Conservation (phyloP, 1,140 invertebrate species). For the Trichonephila clavata region DNA sequence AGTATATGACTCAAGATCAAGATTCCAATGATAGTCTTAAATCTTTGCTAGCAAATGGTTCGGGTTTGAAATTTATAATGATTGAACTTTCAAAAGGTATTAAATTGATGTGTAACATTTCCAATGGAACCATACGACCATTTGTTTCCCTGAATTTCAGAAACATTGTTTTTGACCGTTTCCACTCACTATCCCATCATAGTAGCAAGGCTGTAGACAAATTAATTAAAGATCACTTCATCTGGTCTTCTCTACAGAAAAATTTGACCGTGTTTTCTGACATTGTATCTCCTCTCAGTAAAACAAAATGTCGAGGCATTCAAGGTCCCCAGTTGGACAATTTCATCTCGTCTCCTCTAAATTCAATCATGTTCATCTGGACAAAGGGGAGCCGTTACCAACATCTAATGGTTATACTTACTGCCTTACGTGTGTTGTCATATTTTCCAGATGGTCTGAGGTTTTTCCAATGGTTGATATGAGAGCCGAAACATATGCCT, state of each 20-base stretch:
- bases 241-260: not conserved
- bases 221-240: not conserved
- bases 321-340: too few relatives aligned
- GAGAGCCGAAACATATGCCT: too few relatives aligned
- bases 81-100: not conserved
- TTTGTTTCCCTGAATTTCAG: not conserved
- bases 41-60: not conserved
- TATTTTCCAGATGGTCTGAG: too few relatives aligned
- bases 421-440: too few relatives aligned
- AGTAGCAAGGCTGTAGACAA: not conserved
- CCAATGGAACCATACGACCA: not conserved
- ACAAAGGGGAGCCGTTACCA: too few relatives aligned
- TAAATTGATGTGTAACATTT: not conserved
- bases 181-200: not conserved
- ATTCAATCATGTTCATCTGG: too few relatives aligned
- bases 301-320: not conserved
- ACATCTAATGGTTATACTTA: too few relatives aligned
- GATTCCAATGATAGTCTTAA: not conserved
- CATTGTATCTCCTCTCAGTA: not conserved
- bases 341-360: too few relatives aligned
- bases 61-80: not conserved
- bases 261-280: not conserved
- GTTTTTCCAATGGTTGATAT: too few relatives aligned
- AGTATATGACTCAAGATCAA: not conserved
- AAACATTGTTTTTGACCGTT: not conserved